Evolutionary conservation across 2,113 vertebrate genomes (phyloP).

Genomic region (Lota lota): DNA sequence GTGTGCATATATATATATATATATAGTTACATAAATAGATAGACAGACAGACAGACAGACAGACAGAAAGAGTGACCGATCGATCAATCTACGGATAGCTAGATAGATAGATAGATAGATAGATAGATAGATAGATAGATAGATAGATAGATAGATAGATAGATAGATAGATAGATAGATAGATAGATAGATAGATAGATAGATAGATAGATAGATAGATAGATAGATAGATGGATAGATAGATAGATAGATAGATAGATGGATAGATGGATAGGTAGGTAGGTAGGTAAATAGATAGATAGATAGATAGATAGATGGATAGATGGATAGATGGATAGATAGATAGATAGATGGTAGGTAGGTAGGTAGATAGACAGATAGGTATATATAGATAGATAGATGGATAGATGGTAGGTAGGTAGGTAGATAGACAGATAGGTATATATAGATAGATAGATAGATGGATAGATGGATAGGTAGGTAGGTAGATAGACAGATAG

Average conservation of each 20-base stretch:
- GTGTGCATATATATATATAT: constrained; percentile 33
- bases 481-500: constrained; percentile 22
- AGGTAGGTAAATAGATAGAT: constrained; percentile 31
- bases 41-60: constrained; percentile 27
- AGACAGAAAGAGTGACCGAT: no score
- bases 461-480: constrained; percentile 48
- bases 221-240: no score
- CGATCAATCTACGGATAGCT: not conserved
- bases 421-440: constrained; percentile 13
- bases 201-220: no score
- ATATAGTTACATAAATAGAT: constrained; percentile 49
- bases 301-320: constrained; percentile 28
- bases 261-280: constrained; percentile 26
- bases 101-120: not conserved
- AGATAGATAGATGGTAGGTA: constrained; percentile 49
- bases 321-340: constrained; percentile 33
- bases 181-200: no score
- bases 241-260: constrained; percentile 5
- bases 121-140: no score
- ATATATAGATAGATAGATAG: not conserved
- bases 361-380: no score
- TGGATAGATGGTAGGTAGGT: constrained; percentile 31
- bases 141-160: no score
- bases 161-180: no score
- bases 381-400: not conserved